Base-by-base conservation (phyloP, 2,888 invertebrate species). In the Clanis bilineata region DNA sequence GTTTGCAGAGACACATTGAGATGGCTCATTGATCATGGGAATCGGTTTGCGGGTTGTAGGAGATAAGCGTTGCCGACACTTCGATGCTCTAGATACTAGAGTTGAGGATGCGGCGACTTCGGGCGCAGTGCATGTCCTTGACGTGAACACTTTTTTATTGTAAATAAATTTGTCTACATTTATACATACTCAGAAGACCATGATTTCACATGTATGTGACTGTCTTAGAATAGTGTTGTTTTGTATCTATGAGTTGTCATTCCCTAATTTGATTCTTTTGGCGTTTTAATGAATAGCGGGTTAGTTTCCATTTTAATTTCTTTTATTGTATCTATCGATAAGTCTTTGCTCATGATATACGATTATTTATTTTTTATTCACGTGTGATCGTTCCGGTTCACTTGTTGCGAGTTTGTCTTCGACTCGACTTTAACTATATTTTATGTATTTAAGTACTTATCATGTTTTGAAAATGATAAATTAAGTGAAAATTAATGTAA, bases 1-100 rank as follows among this genome's bases (percentile, higher is more conserved):
- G 93, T 59, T 88, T 94, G 66, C 91, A 92, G 54, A 86, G 93
- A 32, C 94, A 94, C 76, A 93, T 94, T 64, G 86, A 92, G 56
- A 89, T 88, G 76, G 86, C 91, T 12, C 94, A 94, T 79, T 91
- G 88, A 92, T 83, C 59, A 23, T 65, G 56, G 61, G 47, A 28
- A 43, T 60, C 32, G 9, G 51, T n/a, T 5, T 28, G 12, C 15
- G 28, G 25, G 23, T 15, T 2, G 15, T 9, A 15, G 4, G 39
- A 41, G 39, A 39, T 32, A 18, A 18, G 41, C 18, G 41, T 41
- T 41, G n/a, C 15, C 25, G 6, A 25, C 2, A 2, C 12, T 21
- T 18, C 41, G 6, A 3, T n/a, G 47, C 47, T 28, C 28, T 18
- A 18, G 9, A 15, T 18, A 41, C 18, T 18, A 28, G 44, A 22